Conservation (phyloP, 2,113 vertebrate species). For the Lonchura striata region DNA sequence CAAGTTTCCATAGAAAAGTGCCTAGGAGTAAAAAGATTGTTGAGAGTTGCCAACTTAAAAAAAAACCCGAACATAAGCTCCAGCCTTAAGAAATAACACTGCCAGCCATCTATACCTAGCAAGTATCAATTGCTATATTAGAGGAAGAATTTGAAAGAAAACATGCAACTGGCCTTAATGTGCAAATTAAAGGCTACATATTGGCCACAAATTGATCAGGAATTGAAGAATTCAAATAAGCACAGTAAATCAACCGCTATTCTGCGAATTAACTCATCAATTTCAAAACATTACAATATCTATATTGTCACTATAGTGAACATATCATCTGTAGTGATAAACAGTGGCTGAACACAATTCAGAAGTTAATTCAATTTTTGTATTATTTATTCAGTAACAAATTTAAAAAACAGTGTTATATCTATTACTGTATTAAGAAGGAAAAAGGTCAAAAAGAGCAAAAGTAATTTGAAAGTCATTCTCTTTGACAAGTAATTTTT, state of each 20-base stretch:
- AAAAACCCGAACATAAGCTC: background rate
- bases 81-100: background rate
- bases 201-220: background rate
- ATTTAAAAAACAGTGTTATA: background rate
- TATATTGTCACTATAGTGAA: background rate
- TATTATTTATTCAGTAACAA: background rate
- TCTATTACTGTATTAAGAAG: background rate
- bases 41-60: background rate
- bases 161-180: fast-evolving
- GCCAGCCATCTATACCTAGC: background rate
- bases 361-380: background rate
- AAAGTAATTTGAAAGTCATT: background rate
- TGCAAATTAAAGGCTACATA: background rate
- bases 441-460: background rate
- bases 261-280: background rate
- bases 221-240: background rate
- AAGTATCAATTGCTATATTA: background rate
- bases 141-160: background rate
- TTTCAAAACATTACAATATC: background rate
- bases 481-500: background rate
- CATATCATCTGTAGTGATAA: background rate
- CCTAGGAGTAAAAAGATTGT: fast-evolving
- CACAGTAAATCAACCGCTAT: background rate
- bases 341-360: background rate
- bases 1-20: background rate